Percentiles rank a stretch among this genome's conserved stretches.
Conservation (phyloP, 2,113 vertebrate genomes). For the Toxotes chatareus region DNA sequence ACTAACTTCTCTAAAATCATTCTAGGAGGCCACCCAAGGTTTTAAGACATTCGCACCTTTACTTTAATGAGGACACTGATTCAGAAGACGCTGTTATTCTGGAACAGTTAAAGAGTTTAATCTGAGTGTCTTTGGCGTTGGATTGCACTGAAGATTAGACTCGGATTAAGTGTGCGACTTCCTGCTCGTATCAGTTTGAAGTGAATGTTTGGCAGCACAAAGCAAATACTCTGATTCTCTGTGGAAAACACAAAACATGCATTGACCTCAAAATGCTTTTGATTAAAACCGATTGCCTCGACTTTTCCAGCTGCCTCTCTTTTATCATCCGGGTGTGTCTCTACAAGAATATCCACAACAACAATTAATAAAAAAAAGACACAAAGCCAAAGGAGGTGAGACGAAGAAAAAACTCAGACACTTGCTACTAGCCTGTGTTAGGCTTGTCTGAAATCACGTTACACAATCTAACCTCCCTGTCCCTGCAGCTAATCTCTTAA, state of each 20-base stretch:
- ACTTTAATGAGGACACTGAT: too few relatives aligned
- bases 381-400: neutral
- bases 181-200: too few relatives aligned
- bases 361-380: neutral
- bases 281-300: too few relatives aligned
- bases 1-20: too few relatives aligned
- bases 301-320: neutral
- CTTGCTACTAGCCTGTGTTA: neutral
- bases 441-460: conserved; percentile 2
- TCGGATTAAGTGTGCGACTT: neutral
- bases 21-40: neutral
- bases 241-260: too few relatives aligned
- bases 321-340: too few relatives aligned
- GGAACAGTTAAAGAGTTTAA: neutral
- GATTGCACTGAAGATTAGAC: too few relatives aligned
- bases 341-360: too few relatives aligned
- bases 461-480: conserved; percentile 10
- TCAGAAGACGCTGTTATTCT: neutral
- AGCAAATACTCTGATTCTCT: too few relatives aligned
- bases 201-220: neutral
- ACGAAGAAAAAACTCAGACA: neutral
- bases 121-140: neutral
- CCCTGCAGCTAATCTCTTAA: conserved; percentile 50
- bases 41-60: neutral
- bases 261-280: too few relatives aligned